Evolutionary conservation across 2,888 invertebrate species (phyloP).

Genomic region (Amphipyra berbera): DNA sequence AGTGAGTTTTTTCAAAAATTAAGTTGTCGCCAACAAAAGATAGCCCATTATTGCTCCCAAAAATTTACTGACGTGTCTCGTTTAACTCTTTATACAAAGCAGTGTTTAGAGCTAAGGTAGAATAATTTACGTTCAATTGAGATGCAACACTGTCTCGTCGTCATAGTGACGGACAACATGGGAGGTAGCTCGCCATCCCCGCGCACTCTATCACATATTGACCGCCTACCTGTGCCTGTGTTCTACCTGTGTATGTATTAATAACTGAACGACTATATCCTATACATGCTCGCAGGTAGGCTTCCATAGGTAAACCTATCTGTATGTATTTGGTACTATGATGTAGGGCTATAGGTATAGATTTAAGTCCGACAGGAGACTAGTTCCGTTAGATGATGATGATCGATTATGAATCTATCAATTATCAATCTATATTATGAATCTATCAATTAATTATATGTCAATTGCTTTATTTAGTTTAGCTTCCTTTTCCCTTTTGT

Average conservation of each 20-base stretch:
- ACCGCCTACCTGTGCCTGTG: slow-evolving; percentile 33
- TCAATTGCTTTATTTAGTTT: too few species aligned
- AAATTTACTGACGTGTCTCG: background rate
- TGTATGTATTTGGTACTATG: background rate
- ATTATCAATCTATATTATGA: too few species aligned
- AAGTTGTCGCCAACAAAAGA: too few species aligned
- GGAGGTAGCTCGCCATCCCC: slow-evolving; percentile 10
- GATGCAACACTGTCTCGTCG: slow-evolving; percentile 47
- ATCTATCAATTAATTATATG: too few species aligned
- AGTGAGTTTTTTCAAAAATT: too few species aligned
- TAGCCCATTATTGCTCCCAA: background rate
- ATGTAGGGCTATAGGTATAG: background rate
- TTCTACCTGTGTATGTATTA: slow-evolving; percentile 9
- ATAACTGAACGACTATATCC: slow-evolving; percentile 9
- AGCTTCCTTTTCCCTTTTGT: too few species aligned
- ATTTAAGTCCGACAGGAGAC: slow-evolving; percentile 1
- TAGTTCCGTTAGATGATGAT: background rate
- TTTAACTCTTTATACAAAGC: background rate
- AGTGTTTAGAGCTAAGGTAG: background rate
- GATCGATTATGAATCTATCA: slow-evolving; percentile 5
- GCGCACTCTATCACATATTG: slow-evolving; percentile 30
- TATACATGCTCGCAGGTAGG: background rate
- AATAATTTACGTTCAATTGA: slow-evolving; percentile 2
- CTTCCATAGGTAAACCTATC: slow-evolving; percentile 15
- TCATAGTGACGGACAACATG: slow-evolving; percentile 33